These are phyloP conservation scores for Pasiphila rectangulata DNA, from an alignment of 2,888 invertebrate genomes.

Conservation along the genomic window DNA sequence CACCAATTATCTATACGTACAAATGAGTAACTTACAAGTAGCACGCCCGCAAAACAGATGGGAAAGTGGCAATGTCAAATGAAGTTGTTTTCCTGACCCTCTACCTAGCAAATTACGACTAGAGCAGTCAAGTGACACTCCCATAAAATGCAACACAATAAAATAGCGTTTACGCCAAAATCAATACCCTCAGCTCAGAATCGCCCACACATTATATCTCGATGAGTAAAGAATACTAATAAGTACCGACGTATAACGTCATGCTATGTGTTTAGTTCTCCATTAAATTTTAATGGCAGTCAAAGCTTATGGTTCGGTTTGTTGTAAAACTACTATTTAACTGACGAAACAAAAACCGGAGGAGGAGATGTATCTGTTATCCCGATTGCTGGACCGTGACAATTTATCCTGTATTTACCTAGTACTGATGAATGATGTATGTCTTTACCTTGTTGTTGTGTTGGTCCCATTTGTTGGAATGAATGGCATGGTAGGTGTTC, in stretches of 20 bases:
- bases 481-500: no score
- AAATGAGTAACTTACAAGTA: no score
- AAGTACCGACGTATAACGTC: slow-evolving; percentile 16
- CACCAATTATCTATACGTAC: no score
- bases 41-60: no score
- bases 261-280: slow-evolving; percentile 1
- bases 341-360: no score
- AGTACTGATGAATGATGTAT: no score
- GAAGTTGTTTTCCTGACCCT: neutral
- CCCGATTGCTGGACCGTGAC: no score
- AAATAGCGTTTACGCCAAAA: slow-evolving; percentile 65
- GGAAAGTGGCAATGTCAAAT: neutral
- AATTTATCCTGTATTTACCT: no score
- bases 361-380: no score
- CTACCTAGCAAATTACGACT: slow-evolving; percentile 19
- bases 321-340: no score
- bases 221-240: slow-evolving; percentile 49
- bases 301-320: neutral
- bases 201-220: slow-evolving; percentile 41
- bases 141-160: slow-evolving; percentile 68
- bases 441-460: no score
- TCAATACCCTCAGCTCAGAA: slow-evolving; percentile 55
- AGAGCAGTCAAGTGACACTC: slow-evolving; percentile 46
- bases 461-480: no score
- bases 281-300: slow-evolving; percentile 1